Conservation (phyloP, 2,888 invertebrate genomes). For the Nephrotoma guestfalica region DNA sequence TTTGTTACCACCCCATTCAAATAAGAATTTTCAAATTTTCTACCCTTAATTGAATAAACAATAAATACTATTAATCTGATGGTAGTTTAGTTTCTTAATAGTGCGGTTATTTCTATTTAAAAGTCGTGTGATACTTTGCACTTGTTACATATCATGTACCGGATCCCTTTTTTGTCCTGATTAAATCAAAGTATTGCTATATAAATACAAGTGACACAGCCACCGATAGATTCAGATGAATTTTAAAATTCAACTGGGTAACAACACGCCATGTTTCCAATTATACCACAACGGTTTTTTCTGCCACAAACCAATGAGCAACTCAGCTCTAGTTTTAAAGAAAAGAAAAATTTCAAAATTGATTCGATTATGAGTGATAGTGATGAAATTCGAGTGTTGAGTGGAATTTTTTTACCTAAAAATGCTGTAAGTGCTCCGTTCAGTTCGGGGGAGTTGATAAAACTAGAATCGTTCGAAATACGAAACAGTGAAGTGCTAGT, state of each 20-base stretch:
- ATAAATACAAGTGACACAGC: neutral
- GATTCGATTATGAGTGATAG: constrained; percentile 8
- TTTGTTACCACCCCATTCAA: neutral
- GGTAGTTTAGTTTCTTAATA: neutral
- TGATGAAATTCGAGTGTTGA: constrained; percentile 7
- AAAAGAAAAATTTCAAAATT: constrained; percentile 2
- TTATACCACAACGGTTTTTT: constrained; percentile 8
- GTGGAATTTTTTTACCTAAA: constrained; percentile 10
- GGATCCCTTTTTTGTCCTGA: neutral
- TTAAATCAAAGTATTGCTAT: neutral
- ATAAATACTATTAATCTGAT: neutral
- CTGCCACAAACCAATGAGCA: neutral
- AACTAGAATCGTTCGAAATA: neutral
- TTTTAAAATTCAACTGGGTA: neutral
- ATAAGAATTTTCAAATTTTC: neutral
- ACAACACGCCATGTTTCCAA: constrained; percentile 11
- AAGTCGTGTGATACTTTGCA: constrained; percentile 31
- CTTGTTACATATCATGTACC: constrained; percentile 19
- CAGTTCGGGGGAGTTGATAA: constrained; percentile 9
- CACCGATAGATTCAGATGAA: neutral
- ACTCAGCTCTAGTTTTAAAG: neutral
- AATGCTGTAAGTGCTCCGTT: constrained; percentile 10
- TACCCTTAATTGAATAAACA: neutral
- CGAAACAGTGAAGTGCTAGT: neutral
- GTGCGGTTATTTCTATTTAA: constrained; percentile 1